Conservation (phyloP, 64 coral and sea anemone species). For the Montipora efflorescens region DNA sequence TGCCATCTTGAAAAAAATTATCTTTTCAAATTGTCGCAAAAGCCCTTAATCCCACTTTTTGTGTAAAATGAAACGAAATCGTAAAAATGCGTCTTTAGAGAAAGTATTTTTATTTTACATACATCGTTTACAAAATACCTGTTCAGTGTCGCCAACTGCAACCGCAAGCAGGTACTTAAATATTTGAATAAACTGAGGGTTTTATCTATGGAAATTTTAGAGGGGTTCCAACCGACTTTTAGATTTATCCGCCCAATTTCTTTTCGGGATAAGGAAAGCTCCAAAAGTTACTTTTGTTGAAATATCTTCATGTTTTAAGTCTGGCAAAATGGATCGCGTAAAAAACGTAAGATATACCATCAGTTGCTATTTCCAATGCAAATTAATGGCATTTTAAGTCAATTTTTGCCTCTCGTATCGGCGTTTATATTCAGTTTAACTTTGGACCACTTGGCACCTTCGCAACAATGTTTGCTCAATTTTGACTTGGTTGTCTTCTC, state of each 20-base stretch:
- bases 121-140: constrained; percentile 6
- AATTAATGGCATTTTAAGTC: neutral
- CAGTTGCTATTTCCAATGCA: neutral
- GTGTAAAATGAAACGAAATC: no score
- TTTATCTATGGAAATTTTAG: neutral
- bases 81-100: neutral
- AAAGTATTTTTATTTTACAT: neutral
- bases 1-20: no score
- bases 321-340: constrained; percentile 12
- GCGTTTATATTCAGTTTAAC: constrained; percentile 39
- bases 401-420: neutral
- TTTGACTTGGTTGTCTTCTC: constrained; percentile 2
- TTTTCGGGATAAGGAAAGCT: neutral
- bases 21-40: no score
- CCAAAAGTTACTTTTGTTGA: neutral
- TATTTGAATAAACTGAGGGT: neutral
- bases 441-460: neutral
- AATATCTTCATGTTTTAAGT: neutral
- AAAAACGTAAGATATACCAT: constrained; percentile 1
- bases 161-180: constrained; percentile 11
- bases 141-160: neutral
- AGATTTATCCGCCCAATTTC: neutral
- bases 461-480: neutral
- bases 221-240: no score
- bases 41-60: no score